Evolutionary conservation across 1,140 invertebrate genomes (phyloP).

Genomic region (Cydia strobilella): DNA sequence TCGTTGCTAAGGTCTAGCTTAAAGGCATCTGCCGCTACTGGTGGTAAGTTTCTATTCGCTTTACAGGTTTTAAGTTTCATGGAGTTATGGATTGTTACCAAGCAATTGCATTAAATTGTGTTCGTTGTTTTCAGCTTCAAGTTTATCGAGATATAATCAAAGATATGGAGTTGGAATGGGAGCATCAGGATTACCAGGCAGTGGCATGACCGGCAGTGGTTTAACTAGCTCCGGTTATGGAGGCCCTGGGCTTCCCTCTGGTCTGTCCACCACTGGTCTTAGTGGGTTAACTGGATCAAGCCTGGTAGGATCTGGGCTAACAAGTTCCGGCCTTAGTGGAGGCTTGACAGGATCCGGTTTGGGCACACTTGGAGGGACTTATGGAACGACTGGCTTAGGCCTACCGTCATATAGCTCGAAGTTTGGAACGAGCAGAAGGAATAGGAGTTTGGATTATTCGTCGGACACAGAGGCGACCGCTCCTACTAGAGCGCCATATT

Average conservation of each 20-base stretch:
- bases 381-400: slow-evolving; percentile 79
- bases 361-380: slow-evolving; percentile 75
- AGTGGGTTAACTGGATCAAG: slow-evolving; percentile 70
- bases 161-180: slow-evolving; percentile 72
- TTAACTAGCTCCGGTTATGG: slow-evolving; percentile 55
- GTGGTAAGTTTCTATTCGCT: slow-evolving; percentile 43
- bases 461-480: slow-evolving; percentile 96
- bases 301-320: slow-evolving; percentile 66
- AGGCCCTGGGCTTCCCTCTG: slow-evolving; percentile 61
- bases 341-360: slow-evolving; percentile 63
- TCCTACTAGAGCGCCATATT: slow-evolving; percentile 88
- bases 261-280: slow-evolving; percentile 64
- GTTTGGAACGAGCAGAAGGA: slow-evolving; percentile 82
- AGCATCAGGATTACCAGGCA: slow-evolving; percentile 59
- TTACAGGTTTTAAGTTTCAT: too few species aligned
- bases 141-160: slow-evolving; percentile 70
- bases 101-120: neutral
- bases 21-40: slow-evolving; percentile 81
- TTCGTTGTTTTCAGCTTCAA: slow-evolving; percentile 55
- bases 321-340: slow-evolving; percentile 62
- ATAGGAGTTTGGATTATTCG: slow-evolving; percentile 91
- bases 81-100: too few species aligned
- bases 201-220: slow-evolving; percentile 58
- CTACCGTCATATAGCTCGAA: slow-evolving; percentile 68
- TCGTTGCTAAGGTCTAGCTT: slow-evolving; percentile 88